Percentiles rank a stretch among this genome's conserved stretches.
These are phyloP conservation scores for Platypus cylindrus DNA, from an alignment of 2,888 invertebrate genomes.

Conservation along the genomic window DNA sequence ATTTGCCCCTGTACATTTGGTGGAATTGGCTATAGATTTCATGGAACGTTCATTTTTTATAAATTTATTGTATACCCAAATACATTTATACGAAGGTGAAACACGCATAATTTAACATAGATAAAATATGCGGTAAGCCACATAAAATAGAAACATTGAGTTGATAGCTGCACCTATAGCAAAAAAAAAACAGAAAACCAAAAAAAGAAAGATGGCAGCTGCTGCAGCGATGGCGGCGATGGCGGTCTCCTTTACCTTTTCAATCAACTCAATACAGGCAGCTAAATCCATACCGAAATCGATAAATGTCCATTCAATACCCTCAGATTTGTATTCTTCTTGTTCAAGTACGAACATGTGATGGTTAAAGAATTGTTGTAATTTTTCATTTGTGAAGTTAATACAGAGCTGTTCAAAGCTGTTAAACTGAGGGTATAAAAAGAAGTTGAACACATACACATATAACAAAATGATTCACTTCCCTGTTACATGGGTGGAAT, in stretches of 20 bases:
- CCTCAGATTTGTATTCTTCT: conserved; percentile 91
- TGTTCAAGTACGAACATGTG: conserved; percentile 97
- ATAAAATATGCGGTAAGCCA: conserved; percentile 6
- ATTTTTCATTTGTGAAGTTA: conserved; percentile 96
- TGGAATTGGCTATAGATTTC: conserved; percentile 20
- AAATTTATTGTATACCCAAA: too few relatives aligned
- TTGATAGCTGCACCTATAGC: conserved; percentile 7
- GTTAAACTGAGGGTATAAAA: conserved; percentile 55
- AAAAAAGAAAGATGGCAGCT: neutral
- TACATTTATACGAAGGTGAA: conserved; percentile 9
- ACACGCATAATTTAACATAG: neutral
- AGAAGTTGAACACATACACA: conserved; percentile 11
- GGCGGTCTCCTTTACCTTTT: conserved; percentile 57
- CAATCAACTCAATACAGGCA: conserved; percentile 90
- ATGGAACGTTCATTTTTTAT: too few relatives aligned
- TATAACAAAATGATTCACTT: conserved; percentile 8
- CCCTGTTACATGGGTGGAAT: conserved; percentile 14
- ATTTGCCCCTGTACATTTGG: conserved; percentile 20
- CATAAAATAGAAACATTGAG: conserved; percentile 11
- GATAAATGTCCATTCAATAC: conserved; percentile 92
- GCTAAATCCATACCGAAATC: conserved; percentile 96
- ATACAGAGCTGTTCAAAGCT: conserved; percentile 97
- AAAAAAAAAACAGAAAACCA: neutral
- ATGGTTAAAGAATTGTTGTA: conserved; percentile 97
- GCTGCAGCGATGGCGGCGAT: too few relatives aligned